Percentiles rank a stretch among this genome's conserved stretches.
These are phyloP conservation scores for Halictus ligatus DNA, from an alignment of 2,888 invertebrate genomes.

Conservation along the genomic window DNA sequence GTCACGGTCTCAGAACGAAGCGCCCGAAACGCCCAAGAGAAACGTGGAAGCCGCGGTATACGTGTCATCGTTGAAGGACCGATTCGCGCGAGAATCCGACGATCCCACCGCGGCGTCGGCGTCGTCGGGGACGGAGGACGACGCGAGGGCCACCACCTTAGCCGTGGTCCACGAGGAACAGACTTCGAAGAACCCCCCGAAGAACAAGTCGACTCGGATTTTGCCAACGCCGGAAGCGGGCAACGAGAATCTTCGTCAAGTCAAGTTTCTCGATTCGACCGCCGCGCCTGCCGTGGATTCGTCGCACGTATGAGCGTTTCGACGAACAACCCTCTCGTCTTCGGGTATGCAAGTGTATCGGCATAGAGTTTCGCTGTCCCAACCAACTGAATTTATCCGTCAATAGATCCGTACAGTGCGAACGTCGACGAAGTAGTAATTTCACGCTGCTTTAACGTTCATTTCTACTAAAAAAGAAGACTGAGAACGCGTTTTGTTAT, in stretches of 20 bases:
- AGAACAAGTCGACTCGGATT: not conserved
- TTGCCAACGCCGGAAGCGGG: not conserved
- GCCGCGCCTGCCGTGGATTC: conserved; percentile 28
- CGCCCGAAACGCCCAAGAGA: conserved; percentile 77
- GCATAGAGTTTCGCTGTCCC: not conserved
- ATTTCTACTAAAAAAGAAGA: conserved; percentile 43
- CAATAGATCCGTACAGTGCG: conserved; percentile 27
- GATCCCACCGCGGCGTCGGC: not conserved
- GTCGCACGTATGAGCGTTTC: conserved; percentile 53
- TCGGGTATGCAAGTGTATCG: not conserved
- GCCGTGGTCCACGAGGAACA: conserved; percentile 25
- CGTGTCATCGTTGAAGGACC: conserved; percentile 68
- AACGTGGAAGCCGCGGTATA: conserved; percentile 75
- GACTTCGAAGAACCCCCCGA: not conserved
- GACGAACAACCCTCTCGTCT: not conserved
- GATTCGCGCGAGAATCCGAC: conserved; percentile 50
- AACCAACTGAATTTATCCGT: not conserved
- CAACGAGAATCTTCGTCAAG: not conserved
- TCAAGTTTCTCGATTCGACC: not conserved
- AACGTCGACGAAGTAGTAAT: not conserved
- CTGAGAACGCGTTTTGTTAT: conserved; percentile 27
- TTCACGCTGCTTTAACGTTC: not conserved
- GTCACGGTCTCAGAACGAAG: conserved; percentile 36
- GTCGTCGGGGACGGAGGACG: not conserved
- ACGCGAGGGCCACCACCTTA: not conserved